These are phyloP conservation scores for Oxytorus armatus DNA, from an alignment of 2,888 invertebrate genomes.

Conservation along the genomic window DNA sequence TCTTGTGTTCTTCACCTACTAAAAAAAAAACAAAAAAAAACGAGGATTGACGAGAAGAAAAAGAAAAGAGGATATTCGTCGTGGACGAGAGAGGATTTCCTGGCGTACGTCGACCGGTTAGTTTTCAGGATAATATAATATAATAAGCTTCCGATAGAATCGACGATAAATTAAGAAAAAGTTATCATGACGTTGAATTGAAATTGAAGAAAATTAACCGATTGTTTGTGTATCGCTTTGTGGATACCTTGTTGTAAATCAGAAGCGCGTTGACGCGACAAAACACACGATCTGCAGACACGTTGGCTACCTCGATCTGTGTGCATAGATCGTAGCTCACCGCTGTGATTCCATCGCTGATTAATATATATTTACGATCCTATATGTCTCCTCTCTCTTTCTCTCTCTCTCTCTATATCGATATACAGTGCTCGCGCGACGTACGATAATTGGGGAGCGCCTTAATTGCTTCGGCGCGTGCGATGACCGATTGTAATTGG, in stretches of 20 bases:
- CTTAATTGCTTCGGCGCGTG: conserved; percentile 82
- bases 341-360: conserved; percentile 31
- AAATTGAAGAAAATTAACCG: no score
- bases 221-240: no score
- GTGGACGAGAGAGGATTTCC: conserved; percentile 32
- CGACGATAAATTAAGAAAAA: no score
- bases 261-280: conserved; percentile 29
- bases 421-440: conserved; percentile 38
- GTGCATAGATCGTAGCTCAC: background rate
- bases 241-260: no score
- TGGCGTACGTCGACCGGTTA: conserved; percentile 28
- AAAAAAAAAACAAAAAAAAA: background rate
- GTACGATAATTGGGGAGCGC: conserved; percentile 81
- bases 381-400: conserved; percentile 37
- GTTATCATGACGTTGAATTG: no score
- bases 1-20: conserved; percentile 14
- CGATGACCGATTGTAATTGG: conserved; percentile 81
- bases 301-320: conserved; percentile 20
- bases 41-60: conserved; percentile 31
- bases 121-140: background rate
- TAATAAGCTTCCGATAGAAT: background rate
- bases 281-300: conserved; percentile 22
- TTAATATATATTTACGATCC: conserved; percentile 19
- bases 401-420: conserved; percentile 34
- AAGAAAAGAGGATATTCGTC: conserved; percentile 45